Evolutionary conservation across 2,797 vertebrate genomes (phyloP), one percentile per base, ranked within the genome.

Genomic region (Gobio occitaniae): DNA sequence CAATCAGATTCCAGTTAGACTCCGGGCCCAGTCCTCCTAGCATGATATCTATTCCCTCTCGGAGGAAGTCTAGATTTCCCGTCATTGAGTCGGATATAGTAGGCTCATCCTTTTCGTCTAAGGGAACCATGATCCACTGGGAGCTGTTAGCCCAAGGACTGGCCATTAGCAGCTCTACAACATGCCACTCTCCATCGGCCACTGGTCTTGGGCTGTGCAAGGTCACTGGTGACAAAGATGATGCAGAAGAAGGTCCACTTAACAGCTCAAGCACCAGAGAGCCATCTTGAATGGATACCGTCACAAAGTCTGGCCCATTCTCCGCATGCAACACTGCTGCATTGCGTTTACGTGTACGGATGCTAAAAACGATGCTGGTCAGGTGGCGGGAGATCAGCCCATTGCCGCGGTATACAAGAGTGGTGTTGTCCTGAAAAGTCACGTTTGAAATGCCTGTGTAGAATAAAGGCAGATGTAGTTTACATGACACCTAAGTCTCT

Each of bases 21-120:
- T 93, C 92, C 0, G 92, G 92, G 48, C 93, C 92, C 86, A 92
- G 90, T 66, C 93, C 95, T 17, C 97, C 97, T 76, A 99, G 88
- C 11, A 95, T 93, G 89, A 98, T 95, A 87, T 97, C 95, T 78
- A 94, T 96, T 0, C 89, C 93, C 0, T 96, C 92, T 89, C 93
- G 94, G 77, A 98, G 92, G 90, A 98, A 99, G 90, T 96, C 93
- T 90, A 99, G 92, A 89, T 91, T 97, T 68, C 97, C 96, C 0
- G 94, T 92, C 4, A 88, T 80, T 48, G 87, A 89, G 11, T 80
- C 87, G 32, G 97, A 98, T 12, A 93, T 95, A 41, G 93, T 90
- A 0, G 86, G 91, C 44, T 96, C 95, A 13, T 90, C 87, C 4
- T 6, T 25, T 16, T 93, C 92, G 21, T 94, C 90, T 81, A 96